Evolutionary conservation across 2,888 invertebrate species (phyloP).

Genomic region (Dascillus cervinus): DNA sequence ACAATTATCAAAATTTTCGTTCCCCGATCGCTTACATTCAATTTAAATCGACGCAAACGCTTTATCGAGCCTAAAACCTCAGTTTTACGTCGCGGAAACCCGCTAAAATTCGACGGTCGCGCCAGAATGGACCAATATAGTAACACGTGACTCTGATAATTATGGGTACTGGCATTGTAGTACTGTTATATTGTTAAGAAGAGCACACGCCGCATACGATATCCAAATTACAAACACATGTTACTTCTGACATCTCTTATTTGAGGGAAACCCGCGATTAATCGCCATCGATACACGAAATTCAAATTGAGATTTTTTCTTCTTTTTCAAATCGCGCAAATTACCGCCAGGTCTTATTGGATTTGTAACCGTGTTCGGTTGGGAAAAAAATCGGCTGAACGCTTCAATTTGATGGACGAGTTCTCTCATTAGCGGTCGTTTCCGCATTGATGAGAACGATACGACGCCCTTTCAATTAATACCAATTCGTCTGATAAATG

Average conservation of each 20-base stretch:
- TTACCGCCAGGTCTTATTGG: too few relatives aligned
- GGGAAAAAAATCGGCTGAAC: too few relatives aligned
- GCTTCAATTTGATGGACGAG: too few relatives aligned
- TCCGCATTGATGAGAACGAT: too few relatives aligned
- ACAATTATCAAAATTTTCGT: constrained; percentile 32
- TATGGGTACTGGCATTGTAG: constrained; percentile 34
- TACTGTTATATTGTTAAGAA: constrained; percentile 38
- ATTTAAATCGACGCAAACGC: constrained; percentile 6
- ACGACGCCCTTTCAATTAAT: too few relatives aligned
- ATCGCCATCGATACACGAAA: too few relatives aligned
- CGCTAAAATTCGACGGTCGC: constrained; percentile 10
- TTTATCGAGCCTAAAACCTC: constrained; percentile 13
- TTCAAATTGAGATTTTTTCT: too few relatives aligned
- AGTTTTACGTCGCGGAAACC: constrained; percentile 1
- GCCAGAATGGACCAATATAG: constrained; percentile 27
- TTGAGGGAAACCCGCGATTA: too few relatives aligned
- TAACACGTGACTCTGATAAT: constrained; percentile 42
- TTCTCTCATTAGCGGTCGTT: too few relatives aligned
- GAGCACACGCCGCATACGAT: constrained; percentile 24
- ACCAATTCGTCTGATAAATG: too few relatives aligned
- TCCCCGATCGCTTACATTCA: constrained; percentile 11
- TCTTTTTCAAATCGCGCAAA: too few relatives aligned
- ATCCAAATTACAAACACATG: constrained; percentile 37
- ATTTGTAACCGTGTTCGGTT: too few relatives aligned
- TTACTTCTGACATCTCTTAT: constrained; percentile 32